phyloP scores from a whole-genome alignment of 2,797 vertebrate genomes.

The Clarias fuscus region DNA sequence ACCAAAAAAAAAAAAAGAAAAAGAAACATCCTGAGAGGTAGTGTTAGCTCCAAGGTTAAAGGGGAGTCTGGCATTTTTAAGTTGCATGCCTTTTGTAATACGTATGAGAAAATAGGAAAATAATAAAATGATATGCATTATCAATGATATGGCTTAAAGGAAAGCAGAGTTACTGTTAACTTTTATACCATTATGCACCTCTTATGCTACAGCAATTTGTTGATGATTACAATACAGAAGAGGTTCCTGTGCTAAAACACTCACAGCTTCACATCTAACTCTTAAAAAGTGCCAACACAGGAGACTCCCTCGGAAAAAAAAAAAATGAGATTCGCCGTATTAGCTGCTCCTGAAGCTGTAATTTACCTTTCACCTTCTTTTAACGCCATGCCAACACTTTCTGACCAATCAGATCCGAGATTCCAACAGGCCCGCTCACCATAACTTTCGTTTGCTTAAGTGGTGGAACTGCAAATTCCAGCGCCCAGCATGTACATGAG shows the following conservation, averaged over 20 bases:
- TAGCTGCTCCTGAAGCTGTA: neutral
- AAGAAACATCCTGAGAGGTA: neutral
- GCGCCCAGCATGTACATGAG: constrained; percentile 27
- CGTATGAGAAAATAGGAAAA: too few species aligned
- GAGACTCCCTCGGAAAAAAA: neutral
- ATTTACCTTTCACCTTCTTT: neutral
- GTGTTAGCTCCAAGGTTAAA: neutral
- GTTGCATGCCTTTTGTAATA: neutral
- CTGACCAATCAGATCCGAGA: neutral
- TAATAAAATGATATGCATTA: too few species aligned
- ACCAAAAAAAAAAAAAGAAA: neutral
- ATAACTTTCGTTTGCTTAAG: constrained; percentile 59
- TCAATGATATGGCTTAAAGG: too few species aligned
- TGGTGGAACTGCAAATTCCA: constrained; percentile 56
- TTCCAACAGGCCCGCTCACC: neutral
- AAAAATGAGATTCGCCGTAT: neutral
- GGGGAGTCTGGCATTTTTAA: neutral
- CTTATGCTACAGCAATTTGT: too few species aligned
- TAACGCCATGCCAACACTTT: neutral
- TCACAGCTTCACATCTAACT: neutral
- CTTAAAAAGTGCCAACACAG: neutral
- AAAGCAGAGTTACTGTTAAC: too few species aligned
- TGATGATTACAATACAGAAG: neutral
- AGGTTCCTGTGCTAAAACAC: neutral
- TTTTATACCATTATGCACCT: too few species aligned